These are phyloP conservation scores for Druceiella hillmani DNA, from an alignment of 2,888 invertebrate species.

Conservation along the genomic window DNA sequence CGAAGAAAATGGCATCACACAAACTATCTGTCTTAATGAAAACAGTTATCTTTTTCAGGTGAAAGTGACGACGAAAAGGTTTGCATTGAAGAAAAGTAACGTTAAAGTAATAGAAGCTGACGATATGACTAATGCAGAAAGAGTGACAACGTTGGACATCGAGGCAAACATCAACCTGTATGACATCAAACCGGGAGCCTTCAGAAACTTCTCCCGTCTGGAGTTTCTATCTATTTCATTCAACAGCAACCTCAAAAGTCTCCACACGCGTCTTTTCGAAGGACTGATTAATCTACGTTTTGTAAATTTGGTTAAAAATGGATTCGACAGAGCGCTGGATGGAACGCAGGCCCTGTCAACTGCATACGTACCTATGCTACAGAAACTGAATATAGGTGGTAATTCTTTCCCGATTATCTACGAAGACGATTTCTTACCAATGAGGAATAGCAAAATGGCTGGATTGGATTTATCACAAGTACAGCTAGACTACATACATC, in stretches of 20 bases:
- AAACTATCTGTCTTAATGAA: too few relatives aligned
- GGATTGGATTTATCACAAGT: slow-evolving; percentile 49
- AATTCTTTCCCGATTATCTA: slow-evolving; percentile 44
- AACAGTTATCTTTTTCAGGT: slow-evolving; percentile 35
- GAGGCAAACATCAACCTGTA: slow-evolving; percentile 51
- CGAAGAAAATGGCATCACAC: too few relatives aligned
- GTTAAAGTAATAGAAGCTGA: slow-evolving; percentile 38
- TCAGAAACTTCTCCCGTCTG: slow-evolving; percentile 42
- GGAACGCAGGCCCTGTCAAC: slow-evolving; percentile 41
- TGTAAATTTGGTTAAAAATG: slow-evolving; percentile 51
- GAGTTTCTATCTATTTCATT: slow-evolving; percentile 51
- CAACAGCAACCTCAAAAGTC: slow-evolving; percentile 40
- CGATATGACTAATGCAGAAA: slow-evolving; percentile 36
- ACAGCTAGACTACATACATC: slow-evolving; percentile 48
- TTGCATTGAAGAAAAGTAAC: slow-evolving; percentile 48
- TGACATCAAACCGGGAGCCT: slow-evolving; percentile 43
- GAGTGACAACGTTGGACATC: slow-evolving; percentile 42
- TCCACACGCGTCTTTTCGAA: slow-evolving; percentile 43
- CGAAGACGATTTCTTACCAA: slow-evolving; percentile 39
- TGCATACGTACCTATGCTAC: slow-evolving; percentile 40
- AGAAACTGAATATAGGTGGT: slow-evolving; percentile 47
- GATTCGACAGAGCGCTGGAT: slow-evolving; percentile 40
- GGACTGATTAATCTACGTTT: slow-evolving; percentile 47
- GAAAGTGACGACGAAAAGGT: slow-evolving; percentile 32
- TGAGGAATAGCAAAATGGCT: slow-evolving; percentile 40